Conservation (phyloP, 1,140 invertebrate species). For the Episyrphus balteatus region DNA sequence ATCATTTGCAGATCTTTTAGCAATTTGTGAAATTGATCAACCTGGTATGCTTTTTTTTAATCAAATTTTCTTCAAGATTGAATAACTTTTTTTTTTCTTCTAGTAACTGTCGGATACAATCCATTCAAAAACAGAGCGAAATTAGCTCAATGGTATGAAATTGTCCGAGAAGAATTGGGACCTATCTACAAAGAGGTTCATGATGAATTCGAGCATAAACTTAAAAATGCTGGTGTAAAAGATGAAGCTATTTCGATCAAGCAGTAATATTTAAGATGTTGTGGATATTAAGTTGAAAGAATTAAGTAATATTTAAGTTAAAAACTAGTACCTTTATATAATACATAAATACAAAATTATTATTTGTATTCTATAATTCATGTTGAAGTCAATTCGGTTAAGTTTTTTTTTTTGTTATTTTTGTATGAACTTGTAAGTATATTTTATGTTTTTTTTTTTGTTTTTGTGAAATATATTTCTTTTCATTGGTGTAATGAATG, state of each 20-base stretch:
- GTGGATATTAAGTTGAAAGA: too few relatives aligned
- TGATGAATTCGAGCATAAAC: slow-evolving; percentile 24
- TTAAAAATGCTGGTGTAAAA: slow-evolving; percentile 15
- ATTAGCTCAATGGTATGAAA: slow-evolving; percentile 50
- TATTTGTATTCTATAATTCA: too few relatives aligned
- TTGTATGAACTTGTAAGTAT: too few relatives aligned
- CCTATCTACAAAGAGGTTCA: slow-evolving; percentile 31
- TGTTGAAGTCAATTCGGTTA: too few relatives aligned
- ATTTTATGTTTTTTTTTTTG: too few relatives aligned
- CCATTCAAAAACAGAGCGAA: slow-evolving; percentile 43
- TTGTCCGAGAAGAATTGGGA: slow-evolving; percentile 44
- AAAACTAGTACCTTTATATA: too few relatives aligned
- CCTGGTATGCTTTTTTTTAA: slow-evolving; percentile 41
- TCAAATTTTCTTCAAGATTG: neutral
- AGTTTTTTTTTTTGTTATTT: too few relatives aligned
- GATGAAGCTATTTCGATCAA: slow-evolving; percentile 11
- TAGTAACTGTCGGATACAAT: slow-evolving; percentile 51
- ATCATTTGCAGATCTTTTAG: slow-evolving; percentile 68
- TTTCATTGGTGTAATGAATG: too few relatives aligned
- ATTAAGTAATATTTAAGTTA: too few relatives aligned
- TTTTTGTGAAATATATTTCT: too few relatives aligned
- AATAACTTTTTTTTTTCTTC: neutral
- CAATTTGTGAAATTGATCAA: slow-evolving; percentile 73
- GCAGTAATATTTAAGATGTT: slow-evolving; percentile 3
- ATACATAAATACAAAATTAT: too few relatives aligned